A percentile compares a stretch with the other conserved stretches of the same genome.
Conservation (phyloP, 2,888 invertebrate species). For the Yponomeuta sedellus region DNA sequence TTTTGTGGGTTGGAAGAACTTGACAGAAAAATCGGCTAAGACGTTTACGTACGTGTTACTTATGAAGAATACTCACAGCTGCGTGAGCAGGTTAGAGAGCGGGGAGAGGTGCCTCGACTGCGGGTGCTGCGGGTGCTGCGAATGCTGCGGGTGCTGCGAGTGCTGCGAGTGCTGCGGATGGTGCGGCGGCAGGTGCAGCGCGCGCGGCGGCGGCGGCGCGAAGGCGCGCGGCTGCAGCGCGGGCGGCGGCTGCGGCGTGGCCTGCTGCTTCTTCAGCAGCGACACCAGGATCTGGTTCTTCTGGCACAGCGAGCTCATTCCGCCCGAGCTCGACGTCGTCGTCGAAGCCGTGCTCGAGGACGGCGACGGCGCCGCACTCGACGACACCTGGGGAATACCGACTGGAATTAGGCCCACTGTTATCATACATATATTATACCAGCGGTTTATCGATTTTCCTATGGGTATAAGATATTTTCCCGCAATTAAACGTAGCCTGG, state of each 20-base stretch:
- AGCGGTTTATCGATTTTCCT: too few relatives aligned
- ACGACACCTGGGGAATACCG: conserved; percentile 65
- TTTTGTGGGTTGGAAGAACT: too few relatives aligned
- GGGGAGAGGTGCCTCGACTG: conserved; percentile 39
- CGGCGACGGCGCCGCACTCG: conserved; percentile 61
- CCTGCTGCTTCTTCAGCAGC: conserved; percentile 85
- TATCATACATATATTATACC: too few relatives aligned
- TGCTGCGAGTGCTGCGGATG: conserved; percentile 44
- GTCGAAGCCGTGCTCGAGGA: conserved; percentile 52
- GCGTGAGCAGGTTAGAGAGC: conserved; percentile 18
- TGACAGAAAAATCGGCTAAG: too few relatives aligned
- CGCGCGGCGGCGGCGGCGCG: conserved; percentile 37
- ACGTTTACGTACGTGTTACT: too few relatives aligned
- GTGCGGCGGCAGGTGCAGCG: conserved; percentile 39
- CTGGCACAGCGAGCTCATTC: conserved; percentile 84
- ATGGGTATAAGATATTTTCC: too few relatives aligned
- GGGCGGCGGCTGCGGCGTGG: conserved; percentile 80
- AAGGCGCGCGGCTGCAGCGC: not conserved
- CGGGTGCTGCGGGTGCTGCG: conserved; percentile 45
- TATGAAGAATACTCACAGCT: not conserved
- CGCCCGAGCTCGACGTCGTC: conserved; percentile 27
- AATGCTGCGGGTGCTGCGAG: conserved; percentile 31
- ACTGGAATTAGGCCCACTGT: too few relatives aligned
- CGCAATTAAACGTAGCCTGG: too few relatives aligned
- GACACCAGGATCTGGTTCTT: conserved; percentile 91